Base-by-base conservation (phyloP, 1,140 invertebrate species). In the Coelopa frigida region DNA sequence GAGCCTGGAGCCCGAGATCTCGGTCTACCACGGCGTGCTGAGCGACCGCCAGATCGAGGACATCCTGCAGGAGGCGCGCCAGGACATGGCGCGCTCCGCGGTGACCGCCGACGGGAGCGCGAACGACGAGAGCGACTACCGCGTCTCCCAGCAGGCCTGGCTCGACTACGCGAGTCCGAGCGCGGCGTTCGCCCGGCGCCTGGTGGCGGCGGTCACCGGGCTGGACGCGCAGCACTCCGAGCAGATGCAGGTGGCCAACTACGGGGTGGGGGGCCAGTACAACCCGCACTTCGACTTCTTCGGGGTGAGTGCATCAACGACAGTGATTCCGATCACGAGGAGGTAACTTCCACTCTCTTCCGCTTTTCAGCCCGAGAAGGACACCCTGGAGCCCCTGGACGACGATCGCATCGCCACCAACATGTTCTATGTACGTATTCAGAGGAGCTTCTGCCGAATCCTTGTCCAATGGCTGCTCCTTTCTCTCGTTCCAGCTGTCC, bases 61-160 rank as follows among this genome's bases (percentile, higher is more conserved):
- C 37, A 74, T 82, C 2, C 83, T 98, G 24, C 87, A 95, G 67
- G 70, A 76, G 57, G 67, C 94, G 4, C 77, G 78, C 50, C 84
- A 87, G 3, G 78, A 80, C 61, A 88, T 91, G 74, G 69, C 69
- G 56, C 50, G 64, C 5, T 67, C 64, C 1, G 92, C 90, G 1
- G 93, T 99, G 1, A 10, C 93, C 1, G 94, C 94, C 14, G 85
- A 58, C 72, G 93, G 42, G 84, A 94, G 69, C 79, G 82, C 20
- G 88, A 4, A 26, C 18, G 38, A 33, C 0, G 44, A 57, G 89
- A 3, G 77, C 81, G 61, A 66, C 17, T 94, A 97, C 65, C 80
- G 96, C 50, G 95, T 98, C 56, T 96, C 91, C 66, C 98, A 99
- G 76, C 95, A 92, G 54, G 85, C 89, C 2, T 98, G 94, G 95